These are phyloP conservation scores for Acleris sparsana DNA, from an alignment of 2,888 invertebrate species.

Conservation along the genomic window DNA sequence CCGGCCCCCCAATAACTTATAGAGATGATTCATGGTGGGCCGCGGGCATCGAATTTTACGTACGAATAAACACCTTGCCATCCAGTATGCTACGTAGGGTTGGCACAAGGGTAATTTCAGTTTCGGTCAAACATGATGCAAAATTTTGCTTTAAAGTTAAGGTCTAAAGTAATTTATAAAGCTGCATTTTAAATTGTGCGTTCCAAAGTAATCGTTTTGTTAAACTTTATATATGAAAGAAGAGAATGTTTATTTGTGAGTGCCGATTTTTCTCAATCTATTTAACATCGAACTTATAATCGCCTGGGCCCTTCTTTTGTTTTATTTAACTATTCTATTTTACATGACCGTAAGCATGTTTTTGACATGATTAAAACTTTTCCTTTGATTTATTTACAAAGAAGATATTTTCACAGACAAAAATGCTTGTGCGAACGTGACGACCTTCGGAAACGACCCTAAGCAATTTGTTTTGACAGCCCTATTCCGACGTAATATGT, in stretches of 20 bases:
- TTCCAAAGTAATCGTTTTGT: no score
- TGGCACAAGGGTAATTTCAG: slow-evolving; percentile 3
- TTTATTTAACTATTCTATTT: no score
- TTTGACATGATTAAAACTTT: no score
- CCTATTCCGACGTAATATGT: slow-evolving; percentile 16
- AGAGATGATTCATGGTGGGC: slow-evolving; percentile 31
- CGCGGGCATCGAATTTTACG: slow-evolving; percentile 34
- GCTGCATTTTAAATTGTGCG: no score
- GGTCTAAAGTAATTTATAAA: background rate
- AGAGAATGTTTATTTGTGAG: no score
- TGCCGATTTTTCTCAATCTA: no score
- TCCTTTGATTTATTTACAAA: background rate
- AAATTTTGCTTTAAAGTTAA: background rate
- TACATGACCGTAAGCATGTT: no score
- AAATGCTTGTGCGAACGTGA: background rate
- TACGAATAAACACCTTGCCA: slow-evolving; percentile 33
- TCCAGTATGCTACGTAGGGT: slow-evolving; percentile 23
- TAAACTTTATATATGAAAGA: no score
- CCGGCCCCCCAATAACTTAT: slow-evolving; percentile 31
- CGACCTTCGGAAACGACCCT: background rate
- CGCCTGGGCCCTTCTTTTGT: no score
- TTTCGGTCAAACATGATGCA: background rate
- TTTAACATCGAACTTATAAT: no score
- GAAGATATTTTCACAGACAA: background rate
- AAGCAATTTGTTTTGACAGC: slow-evolving; percentile 22